Evolutionary conservation across 2,888 invertebrate species (phyloP).

Genomic region (Ditylenchus weischeri): DNA sequence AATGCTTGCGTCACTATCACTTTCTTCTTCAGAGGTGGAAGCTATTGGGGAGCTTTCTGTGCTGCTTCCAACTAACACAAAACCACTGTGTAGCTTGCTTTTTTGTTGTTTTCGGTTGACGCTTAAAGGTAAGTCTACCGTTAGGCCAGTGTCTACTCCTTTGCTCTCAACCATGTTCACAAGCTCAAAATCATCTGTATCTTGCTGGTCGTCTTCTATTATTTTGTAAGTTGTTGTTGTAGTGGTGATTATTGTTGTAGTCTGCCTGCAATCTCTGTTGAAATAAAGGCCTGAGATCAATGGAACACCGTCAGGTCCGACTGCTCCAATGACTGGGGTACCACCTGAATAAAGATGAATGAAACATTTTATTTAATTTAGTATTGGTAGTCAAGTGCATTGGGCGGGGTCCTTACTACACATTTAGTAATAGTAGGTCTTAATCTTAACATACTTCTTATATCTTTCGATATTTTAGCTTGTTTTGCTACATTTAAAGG

Average conservation of each 20-base stretch:
- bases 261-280: constrained; percentile 47
- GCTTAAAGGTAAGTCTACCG: constrained; percentile 42
- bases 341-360: constrained; percentile 14
- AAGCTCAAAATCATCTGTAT: constrained; percentile 36
- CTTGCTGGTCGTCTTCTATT: constrained; percentile 33
- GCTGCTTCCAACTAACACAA: neutral
- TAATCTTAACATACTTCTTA: too few species aligned
- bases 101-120: constrained; percentile 22
- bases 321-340: constrained; percentile 44
- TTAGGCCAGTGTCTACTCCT: constrained; percentile 27
- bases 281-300: constrained; percentile 47
- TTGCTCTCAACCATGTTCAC: constrained; percentile 15
- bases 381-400: too few species aligned
- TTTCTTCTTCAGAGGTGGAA: constrained; percentile 24
- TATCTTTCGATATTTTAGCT: too few species aligned
- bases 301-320: constrained; percentile 48
- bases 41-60: constrained; percentile 27
- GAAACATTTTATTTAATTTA: too few species aligned
- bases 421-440: too few species aligned
- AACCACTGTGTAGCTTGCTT: constrained; percentile 12
- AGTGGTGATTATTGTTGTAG: constrained; percentile 57
- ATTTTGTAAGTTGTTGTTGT: constrained; percentile 55
- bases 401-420: too few species aligned
- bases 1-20: neutral
- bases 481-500: too few species aligned